A percentile compares a stretch with the other conserved stretches of the same genome.
phyloP scores from a whole-genome alignment of 2,888 invertebrate species.

The Hirtodrosophila cameraria region DNA sequence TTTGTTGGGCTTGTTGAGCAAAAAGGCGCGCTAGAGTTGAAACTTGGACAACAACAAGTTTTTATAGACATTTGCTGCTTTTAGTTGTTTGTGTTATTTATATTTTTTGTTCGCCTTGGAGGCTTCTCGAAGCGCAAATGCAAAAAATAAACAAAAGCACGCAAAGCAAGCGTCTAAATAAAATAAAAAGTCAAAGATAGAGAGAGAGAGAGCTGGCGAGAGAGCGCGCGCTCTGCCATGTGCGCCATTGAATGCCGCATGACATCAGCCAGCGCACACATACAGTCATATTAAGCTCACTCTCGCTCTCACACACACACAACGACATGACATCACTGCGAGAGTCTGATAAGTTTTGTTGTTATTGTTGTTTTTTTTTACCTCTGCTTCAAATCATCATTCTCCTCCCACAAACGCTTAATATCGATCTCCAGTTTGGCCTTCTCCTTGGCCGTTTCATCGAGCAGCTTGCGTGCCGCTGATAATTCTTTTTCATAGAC shows the following conservation, averaged over 20 bases:
- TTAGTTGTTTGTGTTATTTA: constrained; percentile 21
- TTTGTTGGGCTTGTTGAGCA: constrained; percentile 27
- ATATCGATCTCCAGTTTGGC: constrained; percentile 97
- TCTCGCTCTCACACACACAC: constrained; percentile 1
- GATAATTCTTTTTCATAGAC: constrained; percentile 96
- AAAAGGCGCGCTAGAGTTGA: constrained; percentile 3
- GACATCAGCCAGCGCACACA: constrained; percentile 57
- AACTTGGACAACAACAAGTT: constrained; percentile 4
- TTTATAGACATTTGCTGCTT: background rate
- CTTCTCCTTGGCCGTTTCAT: constrained; percentile 96
- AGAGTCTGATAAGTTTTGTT: constrained; percentile 41
- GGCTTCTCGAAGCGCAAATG: constrained; percentile 62
- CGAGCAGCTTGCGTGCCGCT: constrained; percentile 95
- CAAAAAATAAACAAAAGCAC: constrained; percentile 68
- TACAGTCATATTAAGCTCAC: constrained; percentile 1
- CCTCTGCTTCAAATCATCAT: constrained; percentile 92
- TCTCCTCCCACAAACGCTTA: constrained; percentile 93
- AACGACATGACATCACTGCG: constrained; percentile 64
- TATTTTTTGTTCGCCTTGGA: constrained; percentile 35
- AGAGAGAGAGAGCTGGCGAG: constrained; percentile 1
- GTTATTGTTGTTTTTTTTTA: constrained; percentile 47
- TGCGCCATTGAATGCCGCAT: constrained; percentile 46
- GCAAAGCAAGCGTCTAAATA: background rate
- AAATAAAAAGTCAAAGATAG: constrained; percentile 18
- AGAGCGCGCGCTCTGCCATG: constrained; percentile 45